Evolutionary conservation across 2,797 vertebrate species (phyloP).

Genomic region (Chlorospingus flavigularis): DNA sequence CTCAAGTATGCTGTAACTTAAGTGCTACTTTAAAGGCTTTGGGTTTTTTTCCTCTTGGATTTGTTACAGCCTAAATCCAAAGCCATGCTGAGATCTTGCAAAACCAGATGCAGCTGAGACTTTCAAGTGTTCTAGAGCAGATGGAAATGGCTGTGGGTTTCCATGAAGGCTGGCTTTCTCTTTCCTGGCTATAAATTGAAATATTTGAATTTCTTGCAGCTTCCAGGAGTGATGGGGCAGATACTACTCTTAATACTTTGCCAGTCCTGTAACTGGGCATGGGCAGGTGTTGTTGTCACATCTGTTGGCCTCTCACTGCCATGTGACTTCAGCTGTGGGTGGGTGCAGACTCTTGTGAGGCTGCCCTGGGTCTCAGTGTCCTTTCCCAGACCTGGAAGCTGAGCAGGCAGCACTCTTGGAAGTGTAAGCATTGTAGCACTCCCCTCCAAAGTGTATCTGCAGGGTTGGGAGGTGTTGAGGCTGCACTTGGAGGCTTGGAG

Average conservation of each 20-base stretch:
- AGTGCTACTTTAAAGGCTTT: background rate
- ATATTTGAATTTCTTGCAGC: background rate
- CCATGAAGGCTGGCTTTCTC: background rate
- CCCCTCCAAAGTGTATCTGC: accelerated
- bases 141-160: conserved; percentile 34
- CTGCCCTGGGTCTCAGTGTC: background rate
- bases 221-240: background rate
- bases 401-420: background rate
- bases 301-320: background rate
- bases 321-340: background rate
- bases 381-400: background rate
- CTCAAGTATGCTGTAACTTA: background rate
- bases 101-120: background rate
- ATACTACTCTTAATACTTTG: background rate
- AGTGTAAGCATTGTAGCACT: background rate
- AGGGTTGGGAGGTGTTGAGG: background rate
- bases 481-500: background rate
- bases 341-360: background rate
- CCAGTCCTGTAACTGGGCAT: background rate
- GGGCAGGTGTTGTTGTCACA: background rate
- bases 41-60: background rate
- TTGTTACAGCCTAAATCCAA: background rate
- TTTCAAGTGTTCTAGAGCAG: background rate
- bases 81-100: background rate
- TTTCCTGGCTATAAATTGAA: background rate